Percentiles rank a stretch among this genome's conserved stretches.
These are phyloP conservation scores for Isaurus tuberculatus DNA, from an alignment of 92 coral and sea anemone genomes.

Conservation along the genomic window DNA sequence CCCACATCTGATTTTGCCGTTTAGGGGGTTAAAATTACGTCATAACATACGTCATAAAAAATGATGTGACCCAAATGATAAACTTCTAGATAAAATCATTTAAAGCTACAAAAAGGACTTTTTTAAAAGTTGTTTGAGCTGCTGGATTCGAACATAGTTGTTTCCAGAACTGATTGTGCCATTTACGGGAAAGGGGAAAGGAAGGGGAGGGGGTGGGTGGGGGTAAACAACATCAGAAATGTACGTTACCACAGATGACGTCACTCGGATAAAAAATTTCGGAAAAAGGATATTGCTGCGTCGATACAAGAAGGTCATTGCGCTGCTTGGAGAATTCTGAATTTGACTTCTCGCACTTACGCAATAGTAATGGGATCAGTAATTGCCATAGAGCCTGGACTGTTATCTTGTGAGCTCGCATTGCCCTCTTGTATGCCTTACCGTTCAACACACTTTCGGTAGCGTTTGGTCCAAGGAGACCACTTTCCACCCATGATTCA, in stretches of 20 bases:
- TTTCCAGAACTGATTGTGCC: not conserved
- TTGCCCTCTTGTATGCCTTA: slow-evolving; percentile 61
- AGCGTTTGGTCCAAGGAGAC: slow-evolving; percentile 34
- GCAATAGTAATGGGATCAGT: slow-evolving; percentile 49
- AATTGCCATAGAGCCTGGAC: slow-evolving; percentile 65
- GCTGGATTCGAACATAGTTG: slow-evolving; percentile 3
- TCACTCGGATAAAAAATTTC: not conserved
- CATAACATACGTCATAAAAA: not conserved
- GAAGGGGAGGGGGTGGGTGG: too few species aligned
- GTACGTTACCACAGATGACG: not conserved
- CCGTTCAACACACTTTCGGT: slow-evolving; percentile 54
- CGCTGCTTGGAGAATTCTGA: slow-evolving; percentile 21
- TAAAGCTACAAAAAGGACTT: slow-evolving; percentile 9
- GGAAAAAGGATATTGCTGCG: slow-evolving; percentile 7
- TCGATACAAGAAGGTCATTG: too few species aligned
- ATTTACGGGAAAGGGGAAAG: not conserved
- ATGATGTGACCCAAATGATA: not conserved
- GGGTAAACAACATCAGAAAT: not conserved
- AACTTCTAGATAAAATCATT: slow-evolving; percentile 9
- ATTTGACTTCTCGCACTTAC: slow-evolving; percentile 48
- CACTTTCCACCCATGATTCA: slow-evolving; percentile 66
- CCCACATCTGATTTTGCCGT: slow-evolving; percentile 16
- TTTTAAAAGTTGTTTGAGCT: slow-evolving; percentile 4
- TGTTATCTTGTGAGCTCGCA: slow-evolving; percentile 51
- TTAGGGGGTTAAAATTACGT: not conserved